phyloP scores from a whole-genome alignment of 2,797 vertebrate genomes.

The Rhodeus uyekii region DNA sequence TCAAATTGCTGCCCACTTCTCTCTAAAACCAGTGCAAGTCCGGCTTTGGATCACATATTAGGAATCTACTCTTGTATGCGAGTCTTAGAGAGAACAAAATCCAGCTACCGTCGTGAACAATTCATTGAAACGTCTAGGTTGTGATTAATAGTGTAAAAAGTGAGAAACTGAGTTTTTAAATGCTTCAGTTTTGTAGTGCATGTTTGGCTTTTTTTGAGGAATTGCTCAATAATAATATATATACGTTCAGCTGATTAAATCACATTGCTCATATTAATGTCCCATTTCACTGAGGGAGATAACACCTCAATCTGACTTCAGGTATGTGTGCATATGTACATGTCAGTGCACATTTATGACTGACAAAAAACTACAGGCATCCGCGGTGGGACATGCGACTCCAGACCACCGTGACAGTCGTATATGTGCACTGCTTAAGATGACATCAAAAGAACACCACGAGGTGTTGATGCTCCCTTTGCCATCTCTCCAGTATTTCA shows the following conservation, averaged over 20 bases:
- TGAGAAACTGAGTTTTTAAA: neutral
- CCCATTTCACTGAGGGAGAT: neutral
- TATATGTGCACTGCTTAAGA: conserved; percentile 65
- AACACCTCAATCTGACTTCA: conserved; percentile 14
- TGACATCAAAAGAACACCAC: conserved; percentile 71
- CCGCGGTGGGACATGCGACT: conserved; percentile 67
- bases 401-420: conserved; percentile 62
- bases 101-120: neutral
- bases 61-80: neutral
- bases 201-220: conserved; percentile 63
- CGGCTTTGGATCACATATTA: neutral
- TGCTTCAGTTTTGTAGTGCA: neutral
- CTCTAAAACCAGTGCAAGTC: neutral
- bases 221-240: conserved; percentile 68
- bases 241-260: neutral
- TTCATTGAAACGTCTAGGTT: neutral
- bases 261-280: neutral
- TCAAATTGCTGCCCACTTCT: neutral
- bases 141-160: neutral
- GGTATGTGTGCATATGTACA: conserved; percentile 16
- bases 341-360: conserved; percentile 39
- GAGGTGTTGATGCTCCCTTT: conserved; percentile 53
- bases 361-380: conserved; percentile 57
- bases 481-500: conserved; percentile 66
- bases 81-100: neutral